Conservation (phyloP, 2,888 invertebrate species). For the Dryobotodes eremita region DNA sequence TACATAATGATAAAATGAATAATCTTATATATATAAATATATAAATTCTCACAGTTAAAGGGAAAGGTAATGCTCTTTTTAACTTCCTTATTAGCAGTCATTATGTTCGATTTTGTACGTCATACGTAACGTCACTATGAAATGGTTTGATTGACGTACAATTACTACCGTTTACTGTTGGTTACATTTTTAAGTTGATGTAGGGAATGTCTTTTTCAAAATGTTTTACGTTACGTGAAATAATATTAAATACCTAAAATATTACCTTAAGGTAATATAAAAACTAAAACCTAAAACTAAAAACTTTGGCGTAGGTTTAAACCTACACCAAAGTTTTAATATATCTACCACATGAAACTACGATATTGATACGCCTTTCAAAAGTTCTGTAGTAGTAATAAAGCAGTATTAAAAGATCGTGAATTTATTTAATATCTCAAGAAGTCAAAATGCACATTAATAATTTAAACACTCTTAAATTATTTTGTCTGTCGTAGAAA, state of each 20-base stretch:
- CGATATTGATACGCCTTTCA: background rate
- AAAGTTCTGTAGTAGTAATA: constrained; percentile 11
- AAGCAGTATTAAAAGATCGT: constrained; percentile 9
- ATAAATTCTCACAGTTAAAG: no score
- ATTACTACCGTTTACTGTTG: background rate
- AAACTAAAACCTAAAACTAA: no score
- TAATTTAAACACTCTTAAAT: constrained; percentile 10
- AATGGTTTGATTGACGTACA: constrained; percentile 26
- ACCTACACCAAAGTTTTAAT: background rate
- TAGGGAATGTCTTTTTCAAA: background rate
- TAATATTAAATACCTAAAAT: background rate
- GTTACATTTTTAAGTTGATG: background rate
- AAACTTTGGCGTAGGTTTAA: no score
- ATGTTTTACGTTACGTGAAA: background rate
- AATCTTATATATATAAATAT: no score
- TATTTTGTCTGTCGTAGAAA: constrained; percentile 31
- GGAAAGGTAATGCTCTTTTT: no score
- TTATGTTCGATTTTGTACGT: constrained; percentile 26
- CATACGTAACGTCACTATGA: constrained; percentile 11
- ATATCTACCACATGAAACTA: background rate
- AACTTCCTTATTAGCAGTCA: constrained; percentile 33
- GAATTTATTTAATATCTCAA: background rate
- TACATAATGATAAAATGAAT: no score
- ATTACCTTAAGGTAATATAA: no score
- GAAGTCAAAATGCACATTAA: constrained; percentile 19